A percentile compares a stretch with the other conserved stretches of the same genome.
Evolutionary conservation across 2,113 vertebrate genomes (phyloP).

Genomic region (Prionailurus bengalensis): DNA sequence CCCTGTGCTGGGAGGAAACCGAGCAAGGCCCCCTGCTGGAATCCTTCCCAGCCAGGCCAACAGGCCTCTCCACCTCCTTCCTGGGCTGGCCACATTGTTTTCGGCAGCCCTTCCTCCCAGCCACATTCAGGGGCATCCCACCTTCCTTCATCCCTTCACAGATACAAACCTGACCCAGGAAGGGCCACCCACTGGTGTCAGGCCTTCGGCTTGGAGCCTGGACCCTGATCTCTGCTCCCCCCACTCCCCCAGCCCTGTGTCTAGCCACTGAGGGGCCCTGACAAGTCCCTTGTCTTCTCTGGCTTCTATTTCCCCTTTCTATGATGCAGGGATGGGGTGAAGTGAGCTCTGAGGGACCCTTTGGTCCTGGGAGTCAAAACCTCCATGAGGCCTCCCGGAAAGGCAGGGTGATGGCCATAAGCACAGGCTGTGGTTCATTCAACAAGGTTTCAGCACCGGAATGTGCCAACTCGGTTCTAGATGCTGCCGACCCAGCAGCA

Average conservation of each 20-base stretch:
- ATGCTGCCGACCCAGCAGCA: not conserved
- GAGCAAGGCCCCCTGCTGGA: not conserved
- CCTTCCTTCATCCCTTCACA: not conserved
- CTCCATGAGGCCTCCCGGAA: not conserved
- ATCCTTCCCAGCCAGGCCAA: not conserved
- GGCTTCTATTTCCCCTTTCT: not conserved
- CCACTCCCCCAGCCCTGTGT: not conserved
- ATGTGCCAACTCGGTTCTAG: not conserved
- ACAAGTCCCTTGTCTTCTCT: not conserved
- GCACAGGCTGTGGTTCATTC: rapidly evolving
- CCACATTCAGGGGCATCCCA: not conserved
- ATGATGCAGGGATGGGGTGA: not conserved
- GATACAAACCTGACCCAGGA: not conserved
- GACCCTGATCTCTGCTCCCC: not conserved
- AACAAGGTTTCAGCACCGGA: rapidly evolving
- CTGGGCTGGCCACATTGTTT: not conserved
- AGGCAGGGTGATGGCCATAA: not conserved
- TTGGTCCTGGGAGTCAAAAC: not conserved
- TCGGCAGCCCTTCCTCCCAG: not conserved
- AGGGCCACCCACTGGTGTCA: not conserved
- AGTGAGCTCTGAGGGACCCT: not conserved
- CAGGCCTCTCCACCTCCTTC: not conserved
- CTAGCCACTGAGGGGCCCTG: not conserved
- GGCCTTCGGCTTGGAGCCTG: not conserved
- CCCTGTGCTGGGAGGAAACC: not conserved